A percentile compares a stretch with the other conserved stretches of the same genome.
These are phyloP conservation scores for Philhelius pedissequus DNA, from an alignment of 2,888 invertebrate species.

Conservation along the genomic window DNA sequence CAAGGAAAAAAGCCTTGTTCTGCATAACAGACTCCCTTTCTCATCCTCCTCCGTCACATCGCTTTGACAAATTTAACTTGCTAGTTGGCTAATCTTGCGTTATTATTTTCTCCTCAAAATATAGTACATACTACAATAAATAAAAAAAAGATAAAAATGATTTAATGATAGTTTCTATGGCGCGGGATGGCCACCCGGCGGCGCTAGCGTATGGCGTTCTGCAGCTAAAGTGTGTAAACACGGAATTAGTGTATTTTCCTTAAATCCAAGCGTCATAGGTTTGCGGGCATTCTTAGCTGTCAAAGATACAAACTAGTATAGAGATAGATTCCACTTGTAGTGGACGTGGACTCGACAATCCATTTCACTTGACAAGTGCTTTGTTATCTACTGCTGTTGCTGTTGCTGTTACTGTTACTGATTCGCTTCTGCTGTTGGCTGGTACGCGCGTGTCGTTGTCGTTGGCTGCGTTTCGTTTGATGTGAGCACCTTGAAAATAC, in stretches of 20 bases:
- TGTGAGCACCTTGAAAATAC: conserved; percentile 75
- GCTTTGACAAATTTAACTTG: neutral
- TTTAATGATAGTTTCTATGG: conserved; percentile 39
- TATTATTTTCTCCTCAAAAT: neutral
- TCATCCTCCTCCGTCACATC: too few relatives aligned
- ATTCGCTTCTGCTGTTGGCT: neutral
- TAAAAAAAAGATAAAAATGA: neutral
- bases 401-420: neutral
- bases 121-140: neutral
- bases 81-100: neutral
- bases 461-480: too few relatives aligned
- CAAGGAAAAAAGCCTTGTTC: conserved; percentile 6
- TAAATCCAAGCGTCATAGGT: neutral
- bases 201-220: neutral
- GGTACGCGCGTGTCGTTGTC: neutral
- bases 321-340: neutral
- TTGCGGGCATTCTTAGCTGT: neutral
- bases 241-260: neutral
- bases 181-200: neutral
- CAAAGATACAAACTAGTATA: conserved; percentile 2
- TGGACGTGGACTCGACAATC: neutral
- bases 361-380: conserved; percentile 22
- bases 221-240: neutral
- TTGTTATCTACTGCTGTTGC: neutral
- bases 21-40: too few relatives aligned